Evolutionary conservation across 2,113 vertebrate genomes (phyloP).

Genomic region (Addax nasomaculatus): DNA sequence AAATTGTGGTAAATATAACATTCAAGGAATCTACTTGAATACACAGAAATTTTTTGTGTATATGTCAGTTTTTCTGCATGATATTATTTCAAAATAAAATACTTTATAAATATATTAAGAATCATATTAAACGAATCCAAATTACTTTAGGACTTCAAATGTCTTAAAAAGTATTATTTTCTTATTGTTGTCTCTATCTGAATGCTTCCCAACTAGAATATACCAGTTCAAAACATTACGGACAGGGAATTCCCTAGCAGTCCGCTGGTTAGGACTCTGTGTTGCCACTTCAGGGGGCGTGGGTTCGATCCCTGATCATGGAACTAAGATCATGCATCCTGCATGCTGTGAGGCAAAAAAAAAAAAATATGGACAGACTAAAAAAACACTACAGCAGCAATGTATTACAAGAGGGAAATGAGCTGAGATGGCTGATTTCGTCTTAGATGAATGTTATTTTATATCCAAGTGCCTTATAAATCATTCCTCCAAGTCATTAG

Average conservation of each 20-base stretch:
- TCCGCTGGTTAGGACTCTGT: not conserved
- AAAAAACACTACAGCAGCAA: not conserved
- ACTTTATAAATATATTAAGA: conserved; percentile 1
- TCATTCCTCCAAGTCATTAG: not conserved
- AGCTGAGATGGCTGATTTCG: not conserved
- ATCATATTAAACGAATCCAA: not conserved
- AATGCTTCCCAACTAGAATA: not conserved
- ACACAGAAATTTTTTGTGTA: not conserved
- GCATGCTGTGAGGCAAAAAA: too few relatives aligned
- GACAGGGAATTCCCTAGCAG: not conserved
- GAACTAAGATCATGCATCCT: not conserved
- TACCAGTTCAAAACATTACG: not conserved
- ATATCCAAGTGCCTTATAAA: not conserved
- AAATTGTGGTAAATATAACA: not conserved
- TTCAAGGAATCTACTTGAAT: not conserved
- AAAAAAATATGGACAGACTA: not conserved
- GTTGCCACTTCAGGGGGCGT: not conserved
- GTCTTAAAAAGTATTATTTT: not conserved
- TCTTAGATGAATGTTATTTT: not conserved
- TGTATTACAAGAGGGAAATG: not conserved
- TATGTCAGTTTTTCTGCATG: not conserved
- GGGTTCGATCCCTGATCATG: not conserved
- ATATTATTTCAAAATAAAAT: conserved; percentile 34
- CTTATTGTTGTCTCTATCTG: not conserved
- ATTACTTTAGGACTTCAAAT: not conserved